These are phyloP conservation scores for Nysson spinosus DNA, from an alignment of 2,888 invertebrate species.

Conservation along the genomic window DNA sequence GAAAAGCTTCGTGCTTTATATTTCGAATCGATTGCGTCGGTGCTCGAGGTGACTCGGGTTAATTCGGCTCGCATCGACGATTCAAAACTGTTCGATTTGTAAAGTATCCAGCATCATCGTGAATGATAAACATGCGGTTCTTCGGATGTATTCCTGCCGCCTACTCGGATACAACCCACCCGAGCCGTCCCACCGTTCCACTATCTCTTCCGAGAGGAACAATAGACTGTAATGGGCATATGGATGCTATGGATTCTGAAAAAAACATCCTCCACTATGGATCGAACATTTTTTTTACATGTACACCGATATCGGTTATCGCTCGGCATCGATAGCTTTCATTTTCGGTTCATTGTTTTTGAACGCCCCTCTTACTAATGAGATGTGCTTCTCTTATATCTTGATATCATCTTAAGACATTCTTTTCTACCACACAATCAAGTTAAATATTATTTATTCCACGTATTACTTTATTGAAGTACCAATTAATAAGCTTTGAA, in stretches of 20 bases:
- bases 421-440: too few species aligned
- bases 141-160: background rate
- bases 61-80: slow-evolving; percentile 59
- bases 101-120: slow-evolving; percentile 44
- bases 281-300: background rate
- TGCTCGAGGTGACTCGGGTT: slow-evolving; percentile 55
- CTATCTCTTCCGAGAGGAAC: background rate
- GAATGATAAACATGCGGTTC: slow-evolving; percentile 34
- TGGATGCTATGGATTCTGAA: background rate
- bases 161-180: too few species aligned
- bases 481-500: too few species aligned
- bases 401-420: too few species aligned
- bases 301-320: too few species aligned
- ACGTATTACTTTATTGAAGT: too few species aligned
- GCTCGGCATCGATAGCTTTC: too few species aligned
- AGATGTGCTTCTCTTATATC: too few species aligned
- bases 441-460: too few species aligned
- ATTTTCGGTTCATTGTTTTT: too few species aligned
- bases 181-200: background rate
- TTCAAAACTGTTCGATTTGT: slow-evolving; percentile 61
- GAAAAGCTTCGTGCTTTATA: slow-evolving; percentile 41
- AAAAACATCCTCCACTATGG: background rate
- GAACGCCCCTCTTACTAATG: too few species aligned
- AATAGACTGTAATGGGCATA: background rate
- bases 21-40: slow-evolving; percentile 59